phyloP scores from a whole-genome alignment of 2,797 vertebrate species.

The Lepilemur ruficaudatus region DNA sequence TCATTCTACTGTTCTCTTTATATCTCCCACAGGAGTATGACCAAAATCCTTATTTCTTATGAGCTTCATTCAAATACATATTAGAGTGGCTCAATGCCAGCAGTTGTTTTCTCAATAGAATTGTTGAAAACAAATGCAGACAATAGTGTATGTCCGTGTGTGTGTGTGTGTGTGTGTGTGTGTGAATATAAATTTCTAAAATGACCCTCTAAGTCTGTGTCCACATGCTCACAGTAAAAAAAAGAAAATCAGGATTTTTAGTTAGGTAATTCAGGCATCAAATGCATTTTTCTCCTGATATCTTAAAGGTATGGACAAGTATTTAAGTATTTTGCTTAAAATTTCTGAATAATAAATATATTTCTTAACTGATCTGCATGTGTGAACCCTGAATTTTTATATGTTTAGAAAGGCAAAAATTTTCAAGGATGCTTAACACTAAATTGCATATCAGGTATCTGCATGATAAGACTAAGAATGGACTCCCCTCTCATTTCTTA shows the following conservation, averaged over 20 bases:
- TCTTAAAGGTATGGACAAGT: neutral
- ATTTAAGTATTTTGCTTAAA: neutral
- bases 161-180: too few species aligned
- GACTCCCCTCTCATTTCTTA: neutral
- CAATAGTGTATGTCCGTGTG: neutral
- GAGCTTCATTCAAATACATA: constrained; percentile 53
- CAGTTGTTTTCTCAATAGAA: neutral
- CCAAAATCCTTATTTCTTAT: constrained; percentile 57
- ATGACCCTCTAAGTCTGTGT: neutral
- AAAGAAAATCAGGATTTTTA: neutral
- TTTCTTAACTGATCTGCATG: neutral
- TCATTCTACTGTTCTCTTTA: constrained; percentile 28
- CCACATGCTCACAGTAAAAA: neutral
- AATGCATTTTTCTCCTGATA: neutral
- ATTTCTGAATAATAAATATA: neutral
- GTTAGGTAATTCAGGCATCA: neutral
- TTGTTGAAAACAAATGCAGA: neutral
- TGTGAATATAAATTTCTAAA: neutral
- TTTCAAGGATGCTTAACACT: neutral
- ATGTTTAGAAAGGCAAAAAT: neutral
- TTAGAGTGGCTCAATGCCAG: neutral
- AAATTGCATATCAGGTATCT: neutral
- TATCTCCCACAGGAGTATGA: constrained; percentile 1
- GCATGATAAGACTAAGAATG: neutral
- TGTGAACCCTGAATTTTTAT: neutral